These are phyloP conservation scores for Coreoperca whiteheadi DNA, from an alignment of 2,113 vertebrate genomes.

Conservation along the genomic window DNA sequence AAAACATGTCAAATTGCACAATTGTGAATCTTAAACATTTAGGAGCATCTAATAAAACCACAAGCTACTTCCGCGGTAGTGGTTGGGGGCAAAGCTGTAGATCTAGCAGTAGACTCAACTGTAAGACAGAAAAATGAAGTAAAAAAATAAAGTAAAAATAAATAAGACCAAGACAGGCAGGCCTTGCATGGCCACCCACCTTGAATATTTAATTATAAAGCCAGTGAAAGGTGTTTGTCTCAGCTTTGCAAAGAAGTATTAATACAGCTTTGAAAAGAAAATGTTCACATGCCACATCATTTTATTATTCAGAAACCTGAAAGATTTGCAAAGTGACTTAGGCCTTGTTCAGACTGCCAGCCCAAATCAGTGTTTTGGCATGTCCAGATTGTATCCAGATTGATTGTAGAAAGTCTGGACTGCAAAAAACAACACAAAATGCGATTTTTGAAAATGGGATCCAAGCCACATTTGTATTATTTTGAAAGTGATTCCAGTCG, in stretches of 20 bases:
- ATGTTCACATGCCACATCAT: neutral
- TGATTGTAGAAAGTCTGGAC: no score
- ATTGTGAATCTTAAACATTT: neutral
- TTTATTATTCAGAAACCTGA: neutral
- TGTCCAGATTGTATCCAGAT: no score
- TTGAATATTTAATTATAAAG: neutral
- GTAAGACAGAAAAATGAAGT: neutral
- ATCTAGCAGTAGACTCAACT: neutral
- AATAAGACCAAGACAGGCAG: neutral
- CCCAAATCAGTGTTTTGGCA: no score
- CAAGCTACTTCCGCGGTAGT: neutral
- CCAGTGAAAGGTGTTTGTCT: no score
- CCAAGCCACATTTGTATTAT: no score
- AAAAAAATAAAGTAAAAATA: neutral
- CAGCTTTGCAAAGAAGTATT: neutral
- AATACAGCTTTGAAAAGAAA: neutral
- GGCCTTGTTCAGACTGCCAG: no score
- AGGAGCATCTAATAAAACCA: neutral
- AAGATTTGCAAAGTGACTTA: neutral
- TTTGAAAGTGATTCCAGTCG: no score
- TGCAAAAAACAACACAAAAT: no score
- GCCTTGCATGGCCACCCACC: neutral
- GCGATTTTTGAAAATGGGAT: no score
- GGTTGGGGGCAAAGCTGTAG: neutral
- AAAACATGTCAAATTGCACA: no score